A percentile compares a stretch with the other conserved stretches of the same genome.
These are phyloP conservation scores for Drosophila anomelani DNA, from an alignment of 2,888 invertebrate genomes.

Conservation along the genomic window DNA sequence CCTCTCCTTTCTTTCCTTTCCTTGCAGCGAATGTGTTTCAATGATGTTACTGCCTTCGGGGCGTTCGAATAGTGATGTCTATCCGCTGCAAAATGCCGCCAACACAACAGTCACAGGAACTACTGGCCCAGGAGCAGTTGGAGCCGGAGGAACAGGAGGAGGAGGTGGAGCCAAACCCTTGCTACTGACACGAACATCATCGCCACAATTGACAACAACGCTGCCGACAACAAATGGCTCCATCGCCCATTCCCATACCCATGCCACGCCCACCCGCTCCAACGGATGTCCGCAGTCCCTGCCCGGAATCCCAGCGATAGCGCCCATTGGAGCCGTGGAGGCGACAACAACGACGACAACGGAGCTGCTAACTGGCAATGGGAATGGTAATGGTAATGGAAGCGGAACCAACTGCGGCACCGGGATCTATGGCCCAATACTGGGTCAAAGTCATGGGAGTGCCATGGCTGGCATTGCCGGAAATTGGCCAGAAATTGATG, in stretches of 20 bases:
- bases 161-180: constrained; percentile 64
- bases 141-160: constrained; percentile 37
- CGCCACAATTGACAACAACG: constrained; percentile 71
- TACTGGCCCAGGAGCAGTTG: constrained; percentile 44
- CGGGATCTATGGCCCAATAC: constrained; percentile 63
- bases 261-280: constrained; percentile 49
- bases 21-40: constrained; percentile 82
- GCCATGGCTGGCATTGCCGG: constrained; percentile 59
- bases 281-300: constrained; percentile 71
- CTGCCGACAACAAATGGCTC: constrained; percentile 61
- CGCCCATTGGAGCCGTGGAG: constrained; percentile 33
- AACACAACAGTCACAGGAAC: constrained; percentile 47
- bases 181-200: constrained; percentile 78
- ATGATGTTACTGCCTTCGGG: constrained; percentile 85
- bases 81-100: constrained; percentile 77
- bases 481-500: constrained; percentile 83
- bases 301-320: constrained; percentile 65
- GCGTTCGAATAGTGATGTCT: constrained; percentile 83
- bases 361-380: constrained; percentile 46
- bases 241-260: constrained; percentile 62
- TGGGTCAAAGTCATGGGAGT: constrained; percentile 59
- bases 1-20: constrained; percentile 1
- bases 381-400: constrained; percentile 31
- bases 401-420: constrained; percentile 15
- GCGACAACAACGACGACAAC: constrained; percentile 27